Base-by-base conservation (phyloP, 2,888 invertebrate species). In the Ceratothoa steindachneri region DNA sequence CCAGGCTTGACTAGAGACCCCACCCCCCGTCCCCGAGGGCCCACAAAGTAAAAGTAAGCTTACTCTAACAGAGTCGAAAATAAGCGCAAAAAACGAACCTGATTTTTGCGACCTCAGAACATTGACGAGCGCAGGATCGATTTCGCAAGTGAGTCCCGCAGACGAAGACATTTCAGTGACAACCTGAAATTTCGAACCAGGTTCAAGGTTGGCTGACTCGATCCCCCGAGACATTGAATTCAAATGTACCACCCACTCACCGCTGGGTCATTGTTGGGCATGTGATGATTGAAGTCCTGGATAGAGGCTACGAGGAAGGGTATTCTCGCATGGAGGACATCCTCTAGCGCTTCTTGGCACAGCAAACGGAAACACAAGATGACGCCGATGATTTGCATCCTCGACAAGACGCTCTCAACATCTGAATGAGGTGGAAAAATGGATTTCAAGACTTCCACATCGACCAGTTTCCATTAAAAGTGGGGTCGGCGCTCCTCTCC, bases 141-240 rank as follows among this genome's bases (percentile, higher is more conserved):
- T 95, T 85, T 93, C 93, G 84, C 97, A 96, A 0, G 90, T 87
- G 75, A 97, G 87, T 0, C 99, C 99, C 19, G 97, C 96, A 0
- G 98, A 95, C 0, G 97, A 93, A 1, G 97, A 95, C 95, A 99
- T 95, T 85, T 99, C 99, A 77, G 93, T 93, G 73, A 98, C 95
- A 41, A 95, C 90, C 84, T 96, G 88, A 67, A 67, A 60, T n/a
- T n/a, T n/a, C n/a, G n/a, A n/a, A n/a, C n/a, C n/a, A 51, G 15
- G 15, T 51, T 51, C 9, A 51, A 51, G 9, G 9, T 51, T 51
- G 15, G 51, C 15, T 9, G 9, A 51, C 51, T 51, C 12, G 15
- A 9, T 12, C 15, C 51, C 51, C 15, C 15, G 15, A 51, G 15
- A 12, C 51, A 51, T 9, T 12, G 15, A 51, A 9, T 12, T 51